phyloP scores from a whole-genome alignment of 1,140 invertebrate species.

The Sipha flava region DNA sequence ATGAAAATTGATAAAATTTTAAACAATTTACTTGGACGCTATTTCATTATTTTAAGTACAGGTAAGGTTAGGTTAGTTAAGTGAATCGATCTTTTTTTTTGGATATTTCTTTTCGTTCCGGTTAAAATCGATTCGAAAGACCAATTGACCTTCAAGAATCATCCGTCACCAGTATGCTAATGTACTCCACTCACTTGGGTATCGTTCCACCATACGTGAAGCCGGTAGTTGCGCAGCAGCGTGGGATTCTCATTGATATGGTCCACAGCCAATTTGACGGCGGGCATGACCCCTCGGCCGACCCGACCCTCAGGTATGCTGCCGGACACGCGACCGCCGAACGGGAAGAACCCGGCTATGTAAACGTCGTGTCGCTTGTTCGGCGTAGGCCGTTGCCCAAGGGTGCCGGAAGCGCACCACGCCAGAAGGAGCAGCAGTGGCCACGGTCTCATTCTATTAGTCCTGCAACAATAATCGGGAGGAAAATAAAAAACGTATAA shows the following conservation, averaged over 20 bases:
- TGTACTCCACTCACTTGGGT: slow-evolving; percentile 79
- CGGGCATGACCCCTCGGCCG: slow-evolving; percentile 85
- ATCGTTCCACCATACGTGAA: slow-evolving; percentile 92
- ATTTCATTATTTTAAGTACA: too few species aligned
- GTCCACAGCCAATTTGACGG: slow-evolving; percentile 80
- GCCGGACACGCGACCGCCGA: slow-evolving; percentile 58
- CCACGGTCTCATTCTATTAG: neutral
- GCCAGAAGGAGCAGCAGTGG: neutral
- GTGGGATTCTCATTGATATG: slow-evolving; percentile 83
- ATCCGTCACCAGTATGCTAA: too few species aligned
- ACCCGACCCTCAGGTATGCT: slow-evolving; percentile 47
- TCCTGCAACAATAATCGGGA: too few species aligned
- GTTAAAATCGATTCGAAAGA: too few species aligned
- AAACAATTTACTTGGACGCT: too few species aligned
- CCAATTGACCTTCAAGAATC: too few species aligned
- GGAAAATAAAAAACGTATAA: neutral
- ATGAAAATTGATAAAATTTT: too few species aligned
- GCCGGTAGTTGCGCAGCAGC: slow-evolving; percentile 72
- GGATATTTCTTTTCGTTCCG: too few species aligned
- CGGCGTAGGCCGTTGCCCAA: slow-evolving; percentile 51
- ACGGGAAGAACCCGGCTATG: slow-evolving; percentile 86
- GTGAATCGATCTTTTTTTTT: too few species aligned
- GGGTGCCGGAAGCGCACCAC: slow-evolving; percentile 34
- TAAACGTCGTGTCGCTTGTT: slow-evolving; percentile 62
- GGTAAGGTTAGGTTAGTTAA: too few species aligned